Base-by-base conservation (phyloP, 92 coral and sea anemone genomes). In the Epizoanthus fatuus region DNA sequence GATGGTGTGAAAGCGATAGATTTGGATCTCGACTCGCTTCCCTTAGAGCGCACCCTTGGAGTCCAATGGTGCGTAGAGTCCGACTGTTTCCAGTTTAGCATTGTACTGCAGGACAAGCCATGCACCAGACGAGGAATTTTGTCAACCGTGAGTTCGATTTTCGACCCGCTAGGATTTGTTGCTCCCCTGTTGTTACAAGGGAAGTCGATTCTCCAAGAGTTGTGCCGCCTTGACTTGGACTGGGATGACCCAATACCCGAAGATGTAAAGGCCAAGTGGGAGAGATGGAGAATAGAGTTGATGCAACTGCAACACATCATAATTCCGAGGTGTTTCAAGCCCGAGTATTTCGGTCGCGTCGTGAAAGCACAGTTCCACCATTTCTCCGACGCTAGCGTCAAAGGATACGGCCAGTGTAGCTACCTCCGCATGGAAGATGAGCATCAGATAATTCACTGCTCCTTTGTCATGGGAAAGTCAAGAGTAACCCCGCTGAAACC, bases 211-310 rank as follows among this genome's bases (percentile, higher is more conserved):
- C 71, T 86, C 1, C 88, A 90, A 86, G 88, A 69, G 42, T 29
- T 90, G 7, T 90, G 93, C 59, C 68, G 42, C 40, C 59, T 10
- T 22, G 39, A 86, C 7, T 25, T 78, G 0, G 63, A 49, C 15
- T 86, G 90, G 82, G 88, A 86, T 22, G 85, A 90, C 15, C 58
- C 64, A 51, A 69, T 90, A 40, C 87, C 82, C 13, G 88, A 81
- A 8, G 58, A 13, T 14, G 29, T 22, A n/a, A 72, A 22, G 51
- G 37, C 49, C 3, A 59, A 57, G 52, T 82, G 91, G 91, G 82
- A 81, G n/a, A 67, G 38, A 8, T 86, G 91, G 91, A 42, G 78
- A 35, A 40, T 35, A 0, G 74, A 75, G 52, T 2, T 89, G 19
- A 7, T 17, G 32, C 19, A 51, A 42, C 44, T 73, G 16, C 54